Evolutionary conservation across 1,140 invertebrate species (phyloP).

Genomic region (Rhopalosiphum maidis): DNA sequence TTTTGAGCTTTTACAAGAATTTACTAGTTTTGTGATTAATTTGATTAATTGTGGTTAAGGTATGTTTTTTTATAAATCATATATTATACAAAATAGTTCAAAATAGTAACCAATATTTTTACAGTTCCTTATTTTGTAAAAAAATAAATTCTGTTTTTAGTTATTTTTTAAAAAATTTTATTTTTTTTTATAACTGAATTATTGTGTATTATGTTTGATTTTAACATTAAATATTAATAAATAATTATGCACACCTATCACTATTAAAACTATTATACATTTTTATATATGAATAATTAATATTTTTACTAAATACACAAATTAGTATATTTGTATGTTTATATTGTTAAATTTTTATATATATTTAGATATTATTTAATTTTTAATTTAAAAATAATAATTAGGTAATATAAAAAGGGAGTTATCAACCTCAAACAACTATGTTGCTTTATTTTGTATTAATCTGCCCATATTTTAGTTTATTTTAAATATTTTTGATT

Average conservation of each 20-base stretch:
- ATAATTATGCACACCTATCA: background rate
- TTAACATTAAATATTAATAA: background rate
- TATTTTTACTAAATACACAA: background rate
- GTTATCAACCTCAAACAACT: background rate
- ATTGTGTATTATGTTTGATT: background rate
- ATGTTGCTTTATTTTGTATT: background rate
- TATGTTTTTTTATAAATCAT: no score
- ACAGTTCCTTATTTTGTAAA: background rate
- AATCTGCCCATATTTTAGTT: slow-evolving; percentile 37
- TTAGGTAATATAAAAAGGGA: background rate
- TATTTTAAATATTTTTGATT: slow-evolving; percentile 50
- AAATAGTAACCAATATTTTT: background rate
- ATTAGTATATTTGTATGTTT: background rate
- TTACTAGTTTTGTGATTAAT: background rate
- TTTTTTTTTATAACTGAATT: background rate
- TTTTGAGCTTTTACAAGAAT: background rate
- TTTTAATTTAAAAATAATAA: background rate
- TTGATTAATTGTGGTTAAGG: background rate
- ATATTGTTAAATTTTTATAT: background rate
- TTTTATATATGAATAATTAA: no score
- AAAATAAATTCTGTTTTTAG: background rate
- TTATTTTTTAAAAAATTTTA: background rate
- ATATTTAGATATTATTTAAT: background rate
- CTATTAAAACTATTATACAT: background rate
- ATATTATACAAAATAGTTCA: background rate